Conservation (phyloP, 2,888 invertebrate species). For the Pogonocherus hispidulus region DNA sequence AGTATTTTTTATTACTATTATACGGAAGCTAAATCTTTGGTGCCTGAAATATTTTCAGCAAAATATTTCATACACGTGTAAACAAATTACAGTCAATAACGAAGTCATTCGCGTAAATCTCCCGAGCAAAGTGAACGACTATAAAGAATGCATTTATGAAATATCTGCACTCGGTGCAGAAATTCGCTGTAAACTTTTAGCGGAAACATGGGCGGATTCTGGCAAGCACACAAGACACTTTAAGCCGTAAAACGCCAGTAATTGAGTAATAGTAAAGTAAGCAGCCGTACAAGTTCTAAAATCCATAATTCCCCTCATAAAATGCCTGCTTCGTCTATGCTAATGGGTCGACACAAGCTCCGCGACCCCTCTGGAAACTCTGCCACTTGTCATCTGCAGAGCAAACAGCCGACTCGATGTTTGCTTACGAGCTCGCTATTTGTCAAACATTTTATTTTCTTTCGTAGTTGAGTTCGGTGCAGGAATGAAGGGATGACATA, state of each 20-base stretch:
- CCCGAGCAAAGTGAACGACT: constrained; percentile 1
- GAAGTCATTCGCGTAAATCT: constrained; percentile 12
- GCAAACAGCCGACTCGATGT: constrained; percentile 67
- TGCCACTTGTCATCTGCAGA: constrained; percentile 66
- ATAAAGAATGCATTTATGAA: constrained; percentile 28
- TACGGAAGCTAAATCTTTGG: too few species aligned
- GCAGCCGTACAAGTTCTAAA: constrained; percentile 50
- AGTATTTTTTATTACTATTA: too few species aligned
- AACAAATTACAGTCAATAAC: constrained; percentile 14
- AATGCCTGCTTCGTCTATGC: constrained; percentile 57
- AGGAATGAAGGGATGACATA: constrained; percentile 60
- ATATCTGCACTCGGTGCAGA: constrained; percentile 16
- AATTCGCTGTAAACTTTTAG: constrained; percentile 18
- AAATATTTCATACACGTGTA: not conserved
- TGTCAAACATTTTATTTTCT: constrained; percentile 69
- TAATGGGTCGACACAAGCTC: constrained; percentile 59
- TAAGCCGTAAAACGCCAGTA: constrained; percentile 42
- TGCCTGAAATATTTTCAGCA: too few species aligned
- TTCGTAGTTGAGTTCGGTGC: constrained; percentile 61
- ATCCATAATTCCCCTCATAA: constrained; percentile 58
- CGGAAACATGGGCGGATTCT: constrained; percentile 20
- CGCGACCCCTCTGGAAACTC: constrained; percentile 55
- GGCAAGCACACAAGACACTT: constrained; percentile 39
- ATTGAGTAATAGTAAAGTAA: constrained; percentile 54
- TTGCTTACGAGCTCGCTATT: constrained; percentile 67